These are phyloP conservation scores for Chelon labrosus DNA, from an alignment of 2,797 vertebrate genomes.

Conservation along the genomic window DNA sequence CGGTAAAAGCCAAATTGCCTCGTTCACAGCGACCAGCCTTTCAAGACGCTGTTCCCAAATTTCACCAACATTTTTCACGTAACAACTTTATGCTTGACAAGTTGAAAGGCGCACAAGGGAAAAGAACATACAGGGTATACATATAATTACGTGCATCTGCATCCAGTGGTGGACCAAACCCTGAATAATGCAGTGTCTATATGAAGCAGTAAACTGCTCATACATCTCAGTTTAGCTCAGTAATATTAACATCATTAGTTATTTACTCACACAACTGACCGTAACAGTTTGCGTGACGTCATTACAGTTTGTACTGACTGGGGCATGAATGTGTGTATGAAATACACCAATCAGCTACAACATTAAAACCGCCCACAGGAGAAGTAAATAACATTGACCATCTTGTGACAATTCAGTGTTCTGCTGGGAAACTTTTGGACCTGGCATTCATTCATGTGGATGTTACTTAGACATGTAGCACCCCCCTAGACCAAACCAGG, in stretches of 20 bases:
- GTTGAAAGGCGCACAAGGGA: conserved; percentile 23
- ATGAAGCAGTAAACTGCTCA: background rate
- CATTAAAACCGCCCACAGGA: too few relatives aligned
- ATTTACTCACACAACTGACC: background rate
- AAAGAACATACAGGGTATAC: background rate
- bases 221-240: background rate
- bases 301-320: too few relatives aligned
- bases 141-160: conserved; percentile 18
- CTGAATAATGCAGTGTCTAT: background rate
- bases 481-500: too few relatives aligned
- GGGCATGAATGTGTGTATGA: background rate
- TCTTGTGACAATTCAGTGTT: too few relatives aligned
- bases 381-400: too few relatives aligned
- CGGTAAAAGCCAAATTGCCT: conserved; percentile 41
- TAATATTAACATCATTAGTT: background rate
- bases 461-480: too few relatives aligned
- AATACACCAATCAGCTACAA: background rate
- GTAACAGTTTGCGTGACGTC: background rate
- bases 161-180: background rate
- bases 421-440: too few relatives aligned
- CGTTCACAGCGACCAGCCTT: conserved; percentile 20
- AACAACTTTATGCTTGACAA: conserved; percentile 28
- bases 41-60: conserved; percentile 17
- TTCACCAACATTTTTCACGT: conserved; percentile 11
- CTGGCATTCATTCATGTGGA: too few relatives aligned